Percentiles rank a stretch among this genome's conserved stretches.
Evolutionary conservation across 2,113 vertebrate species (phyloP).

Genomic region (Ardeotis arabs): DNA sequence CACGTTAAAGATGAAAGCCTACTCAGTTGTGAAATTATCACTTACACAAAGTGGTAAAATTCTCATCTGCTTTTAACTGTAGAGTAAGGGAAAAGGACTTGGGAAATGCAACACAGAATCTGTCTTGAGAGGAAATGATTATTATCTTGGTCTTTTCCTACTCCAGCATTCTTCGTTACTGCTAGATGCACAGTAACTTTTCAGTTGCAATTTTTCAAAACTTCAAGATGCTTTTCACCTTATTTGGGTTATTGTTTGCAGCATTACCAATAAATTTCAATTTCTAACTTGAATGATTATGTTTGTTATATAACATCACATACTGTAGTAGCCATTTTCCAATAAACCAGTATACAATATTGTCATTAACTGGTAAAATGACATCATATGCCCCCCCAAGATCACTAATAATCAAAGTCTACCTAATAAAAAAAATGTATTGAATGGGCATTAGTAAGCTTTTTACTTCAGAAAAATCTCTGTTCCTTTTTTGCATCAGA

Average conservation of each 20-base stretch:
- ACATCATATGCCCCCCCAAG: neutral
- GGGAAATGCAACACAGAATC: neutral
- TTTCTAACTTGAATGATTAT: neutral
- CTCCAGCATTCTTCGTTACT: neutral
- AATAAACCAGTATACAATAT: neutral
- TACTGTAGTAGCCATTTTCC: neutral
- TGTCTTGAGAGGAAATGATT: neutral
- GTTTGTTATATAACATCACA: neutral
- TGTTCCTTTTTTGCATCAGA: neutral
- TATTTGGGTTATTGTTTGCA: neutral
- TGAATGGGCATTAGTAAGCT: neutral
- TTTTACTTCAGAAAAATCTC: neutral
- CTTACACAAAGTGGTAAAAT: neutral
- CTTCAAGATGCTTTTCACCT: neutral
- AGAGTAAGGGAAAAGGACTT: neutral
- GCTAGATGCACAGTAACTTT: neutral
- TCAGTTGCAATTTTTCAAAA: neutral
- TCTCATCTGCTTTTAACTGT: neutral
- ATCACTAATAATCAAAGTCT: neutral
- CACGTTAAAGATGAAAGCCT: neutral
- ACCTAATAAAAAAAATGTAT: neutral
- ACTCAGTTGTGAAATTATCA: constrained; percentile 24
- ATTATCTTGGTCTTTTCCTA: neutral
- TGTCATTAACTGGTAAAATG: neutral
- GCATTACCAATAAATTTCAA: neutral